Conservation (phyloP, 2,797 vertebrate species). For the Dromococcyx pavoninus region DNA sequence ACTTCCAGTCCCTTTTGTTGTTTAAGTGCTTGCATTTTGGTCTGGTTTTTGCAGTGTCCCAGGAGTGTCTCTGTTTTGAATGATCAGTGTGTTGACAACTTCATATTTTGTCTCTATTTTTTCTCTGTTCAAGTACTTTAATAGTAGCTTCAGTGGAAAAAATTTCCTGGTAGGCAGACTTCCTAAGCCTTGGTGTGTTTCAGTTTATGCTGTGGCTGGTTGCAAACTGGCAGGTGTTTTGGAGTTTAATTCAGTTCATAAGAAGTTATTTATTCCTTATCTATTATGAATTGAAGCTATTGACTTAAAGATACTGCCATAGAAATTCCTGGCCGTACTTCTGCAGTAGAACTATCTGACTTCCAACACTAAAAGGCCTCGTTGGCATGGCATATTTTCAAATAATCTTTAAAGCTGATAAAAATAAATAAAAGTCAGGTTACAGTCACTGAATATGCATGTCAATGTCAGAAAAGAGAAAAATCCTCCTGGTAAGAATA, state of each 20-base stretch:
- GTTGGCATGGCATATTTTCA: neutral
- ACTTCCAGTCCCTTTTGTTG: conserved; percentile 18
- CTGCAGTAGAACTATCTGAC: neutral
- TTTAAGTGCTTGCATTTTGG: conserved; percentile 16
- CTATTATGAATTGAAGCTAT: neutral
- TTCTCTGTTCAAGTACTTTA: neutral
- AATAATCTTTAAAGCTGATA: neutral
- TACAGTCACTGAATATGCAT: neutral
- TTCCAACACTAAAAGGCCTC: neutral
- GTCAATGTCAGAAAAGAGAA: neutral
- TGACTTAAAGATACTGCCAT: neutral
- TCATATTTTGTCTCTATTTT: neutral
- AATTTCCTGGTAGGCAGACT: neutral
- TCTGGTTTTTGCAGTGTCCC: neutral
- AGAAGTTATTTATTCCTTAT: neutral
- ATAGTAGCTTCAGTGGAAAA: neutral
- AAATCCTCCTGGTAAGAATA: neutral
- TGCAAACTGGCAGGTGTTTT: neutral
- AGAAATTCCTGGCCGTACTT: neutral
- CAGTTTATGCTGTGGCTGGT: neutral
- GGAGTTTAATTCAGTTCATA: neutral
- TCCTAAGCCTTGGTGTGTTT: neutral
- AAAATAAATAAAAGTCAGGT: neutral
- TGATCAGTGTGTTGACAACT: neutral
- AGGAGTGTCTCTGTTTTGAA: neutral